Conservation (phyloP, 2,888 invertebrate species). For the Geophilus truncorum region DNA sequence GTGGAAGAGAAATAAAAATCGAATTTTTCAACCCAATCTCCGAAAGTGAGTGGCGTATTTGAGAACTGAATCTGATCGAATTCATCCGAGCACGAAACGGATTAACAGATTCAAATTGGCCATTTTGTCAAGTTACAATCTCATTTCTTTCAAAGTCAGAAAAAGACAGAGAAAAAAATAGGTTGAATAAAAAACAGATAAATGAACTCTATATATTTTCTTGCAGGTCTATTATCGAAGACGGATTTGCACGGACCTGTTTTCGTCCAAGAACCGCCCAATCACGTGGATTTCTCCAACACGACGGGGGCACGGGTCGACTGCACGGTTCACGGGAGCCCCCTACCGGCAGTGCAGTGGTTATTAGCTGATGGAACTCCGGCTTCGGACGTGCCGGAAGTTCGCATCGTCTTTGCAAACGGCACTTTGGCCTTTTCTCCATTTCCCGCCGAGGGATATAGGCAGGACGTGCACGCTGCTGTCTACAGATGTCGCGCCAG, state of each 20-base stretch:
- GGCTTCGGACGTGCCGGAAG: slow-evolving; percentile 23
- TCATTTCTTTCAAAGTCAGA: neutral
- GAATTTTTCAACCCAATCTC: too few species aligned
- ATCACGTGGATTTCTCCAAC: slow-evolving; percentile 35
- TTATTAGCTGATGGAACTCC: neutral
- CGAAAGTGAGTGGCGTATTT: too few species aligned
- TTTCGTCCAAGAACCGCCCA: slow-evolving; percentile 35
- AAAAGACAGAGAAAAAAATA: neutral
- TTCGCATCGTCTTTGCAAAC: slow-evolving; percentile 25
- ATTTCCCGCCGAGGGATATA: slow-evolving; percentile 25
- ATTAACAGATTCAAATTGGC: neutral
- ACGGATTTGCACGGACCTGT: slow-evolving; percentile 29
- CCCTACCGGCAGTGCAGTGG: slow-evolving; percentile 33
- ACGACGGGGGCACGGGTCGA: slow-evolving; percentile 35
- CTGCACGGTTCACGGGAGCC: slow-evolving; percentile 34
- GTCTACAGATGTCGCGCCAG: slow-evolving; percentile 30
- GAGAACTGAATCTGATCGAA: neutral
- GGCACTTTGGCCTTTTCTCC: slow-evolving; percentile 29
- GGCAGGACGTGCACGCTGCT: slow-evolving; percentile 32
- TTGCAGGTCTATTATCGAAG: neutral
- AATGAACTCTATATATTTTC: neutral
- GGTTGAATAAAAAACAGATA: neutral
- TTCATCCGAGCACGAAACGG: neutral
- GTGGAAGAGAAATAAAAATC: too few species aligned
- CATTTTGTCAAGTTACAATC: neutral